A percentile compares a stretch with the other conserved stretches of the same genome.
These are phyloP conservation scores for Ruditapes philippinarum DNA, from an alignment of 1,140 invertebrate genomes.

Conservation along the genomic window DNA sequence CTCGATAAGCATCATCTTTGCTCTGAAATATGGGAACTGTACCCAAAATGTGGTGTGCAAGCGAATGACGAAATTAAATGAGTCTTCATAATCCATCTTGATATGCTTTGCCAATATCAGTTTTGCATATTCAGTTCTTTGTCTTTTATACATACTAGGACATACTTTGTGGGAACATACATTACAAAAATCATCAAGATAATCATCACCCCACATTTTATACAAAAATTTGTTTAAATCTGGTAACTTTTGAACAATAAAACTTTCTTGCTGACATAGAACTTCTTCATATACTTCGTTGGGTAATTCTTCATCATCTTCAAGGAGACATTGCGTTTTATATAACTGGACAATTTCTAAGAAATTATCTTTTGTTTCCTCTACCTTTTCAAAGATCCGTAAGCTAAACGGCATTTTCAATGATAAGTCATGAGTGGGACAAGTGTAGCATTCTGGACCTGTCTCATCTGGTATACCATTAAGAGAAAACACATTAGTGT, in stretches of 20 bases:
- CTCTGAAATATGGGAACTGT: background rate
- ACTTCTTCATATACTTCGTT: background rate
- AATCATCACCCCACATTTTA: background rate
- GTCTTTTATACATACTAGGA: background rate
- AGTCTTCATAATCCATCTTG: background rate
- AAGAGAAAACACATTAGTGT: conserved; percentile 12
- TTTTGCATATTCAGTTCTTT: background rate
- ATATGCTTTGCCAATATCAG: background rate
- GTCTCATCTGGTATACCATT: background rate
- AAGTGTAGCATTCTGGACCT: conserved; percentile 53
- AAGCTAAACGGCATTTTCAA: conserved; percentile 53
- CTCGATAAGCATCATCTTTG: conserved; percentile 18
- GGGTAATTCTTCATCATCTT: conserved; percentile 21
- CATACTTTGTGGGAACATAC: background rate
- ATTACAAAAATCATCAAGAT: conserved; percentile 53
- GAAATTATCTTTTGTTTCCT: conserved; percentile 32
- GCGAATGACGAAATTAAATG: background rate
- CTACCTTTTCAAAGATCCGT: conserved; percentile 1
- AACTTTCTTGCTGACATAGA: conserved; percentile 17
- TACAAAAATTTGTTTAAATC: background rate
- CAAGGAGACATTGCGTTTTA: background rate
- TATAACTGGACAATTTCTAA: background rate
- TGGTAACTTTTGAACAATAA: background rate
- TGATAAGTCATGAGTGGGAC: background rate
- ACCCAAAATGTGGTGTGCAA: conserved; percentile 35